phyloP scores from a whole-genome alignment of 2,888 invertebrate species.

The Tetragonisca angustula region DNA sequence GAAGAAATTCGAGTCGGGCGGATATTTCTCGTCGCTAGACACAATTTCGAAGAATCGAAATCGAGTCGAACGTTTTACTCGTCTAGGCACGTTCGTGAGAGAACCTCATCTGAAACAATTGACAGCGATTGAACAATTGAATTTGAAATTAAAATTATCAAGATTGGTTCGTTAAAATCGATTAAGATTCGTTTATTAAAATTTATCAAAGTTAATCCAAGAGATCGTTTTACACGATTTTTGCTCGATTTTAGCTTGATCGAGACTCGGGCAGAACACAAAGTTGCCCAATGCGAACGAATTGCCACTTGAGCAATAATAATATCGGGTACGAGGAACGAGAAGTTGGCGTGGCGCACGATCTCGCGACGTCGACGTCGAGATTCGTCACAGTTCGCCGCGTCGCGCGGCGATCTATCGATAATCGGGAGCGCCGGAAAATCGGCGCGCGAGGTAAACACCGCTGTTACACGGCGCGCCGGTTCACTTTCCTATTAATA shows the following conservation, averaged over 20 bases:
- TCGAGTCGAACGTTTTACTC: no score
- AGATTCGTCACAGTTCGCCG: conserved; percentile 58
- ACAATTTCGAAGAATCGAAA: no score
- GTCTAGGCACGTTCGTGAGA: no score
- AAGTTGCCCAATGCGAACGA: neutral
- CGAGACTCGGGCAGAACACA: neutral
- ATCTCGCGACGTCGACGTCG: conserved; percentile 55
- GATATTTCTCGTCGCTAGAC: no score
- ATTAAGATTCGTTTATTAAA: no score
- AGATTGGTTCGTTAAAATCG: no score
- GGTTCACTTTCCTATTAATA: conserved; percentile 30
- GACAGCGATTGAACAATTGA: no score
- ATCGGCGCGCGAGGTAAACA: conserved; percentile 42
- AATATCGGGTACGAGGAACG: conserved; percentile 23
- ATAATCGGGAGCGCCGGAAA: conserved; percentile 59
- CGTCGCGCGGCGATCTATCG: conserved; percentile 51
- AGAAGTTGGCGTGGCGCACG: conserved; percentile 40
- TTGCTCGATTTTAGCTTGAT: neutral
- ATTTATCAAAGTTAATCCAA: no score
- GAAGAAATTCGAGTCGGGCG: no score
- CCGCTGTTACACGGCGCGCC: neutral
- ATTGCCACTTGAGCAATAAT: conserved; percentile 15
- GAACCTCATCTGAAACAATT: no score
- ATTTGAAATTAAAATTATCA: no score
- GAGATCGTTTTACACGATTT: neutral